A percentile compares a stretch with the other conserved stretches of the same genome.
Evolutionary conservation across 2,797 vertebrate genomes (phyloP).

Genomic region (Oreonectes daqikongensis): DNA sequence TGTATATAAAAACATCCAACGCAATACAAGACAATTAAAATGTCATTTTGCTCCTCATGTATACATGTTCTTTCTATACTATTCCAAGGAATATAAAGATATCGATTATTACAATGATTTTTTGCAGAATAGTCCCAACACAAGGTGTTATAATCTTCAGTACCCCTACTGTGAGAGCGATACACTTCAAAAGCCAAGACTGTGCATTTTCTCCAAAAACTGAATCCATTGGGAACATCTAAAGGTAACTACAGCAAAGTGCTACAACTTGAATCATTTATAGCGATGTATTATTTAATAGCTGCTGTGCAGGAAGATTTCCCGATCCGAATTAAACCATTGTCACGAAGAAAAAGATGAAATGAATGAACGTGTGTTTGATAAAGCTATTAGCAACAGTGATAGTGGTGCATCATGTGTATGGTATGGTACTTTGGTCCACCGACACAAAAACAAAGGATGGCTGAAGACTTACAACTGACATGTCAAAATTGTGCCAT

Average conservation of each 20-base stretch:
- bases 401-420: slow-evolving; percentile 36
- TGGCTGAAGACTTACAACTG: slow-evolving; percentile 38
- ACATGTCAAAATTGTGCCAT: slow-evolving; percentile 40
- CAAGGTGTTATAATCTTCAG: neutral
- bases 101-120: neutral
- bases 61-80: neutral
- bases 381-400: slow-evolving; percentile 7
- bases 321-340: slow-evolving; percentile 1
- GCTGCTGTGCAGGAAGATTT: slow-evolving; percentile 57
- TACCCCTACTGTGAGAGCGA: neutral
- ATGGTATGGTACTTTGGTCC: slow-evolving; percentile 39
- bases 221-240: slow-evolving; percentile 7
- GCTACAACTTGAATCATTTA: slow-evolving; percentile 67
- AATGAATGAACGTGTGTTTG: slow-evolving; percentile 7
- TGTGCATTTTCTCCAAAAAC: slow-evolving; percentile 1
- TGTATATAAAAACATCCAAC: too few relatives aligned
- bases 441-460: slow-evolving; percentile 25
- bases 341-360: neutral
- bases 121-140: neutral
- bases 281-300: slow-evolving; percentile 74
- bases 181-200: neutral
- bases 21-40: too few relatives aligned
- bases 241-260: slow-evolving; percentile 33
- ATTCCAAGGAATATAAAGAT: neutral
- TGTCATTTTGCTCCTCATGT: too few relatives aligned